A percentile compares a stretch with the other conserved stretches of the same genome.
phyloP scores from a whole-genome alignment of 1,140 invertebrate genomes.

The Nylanderia fulva region DNA sequence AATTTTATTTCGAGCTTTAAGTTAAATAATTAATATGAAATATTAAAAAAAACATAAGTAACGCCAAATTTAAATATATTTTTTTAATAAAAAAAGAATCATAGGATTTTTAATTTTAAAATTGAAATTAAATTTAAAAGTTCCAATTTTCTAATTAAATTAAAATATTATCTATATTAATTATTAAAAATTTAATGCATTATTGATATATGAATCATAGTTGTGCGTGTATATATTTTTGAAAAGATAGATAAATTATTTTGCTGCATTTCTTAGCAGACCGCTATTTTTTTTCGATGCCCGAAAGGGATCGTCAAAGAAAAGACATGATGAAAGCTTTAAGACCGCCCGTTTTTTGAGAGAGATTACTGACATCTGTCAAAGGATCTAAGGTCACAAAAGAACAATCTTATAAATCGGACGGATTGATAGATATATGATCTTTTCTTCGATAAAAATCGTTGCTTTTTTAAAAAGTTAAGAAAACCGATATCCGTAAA shows the following conservation, averaged over 20 bases:
- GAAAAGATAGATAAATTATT: not conserved
- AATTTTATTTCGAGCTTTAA: not conserved
- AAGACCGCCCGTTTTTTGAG: not conserved
- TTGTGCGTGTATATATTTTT: not conserved
- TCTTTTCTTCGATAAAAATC: slow-evolving; percentile 30
- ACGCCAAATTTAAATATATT: not conserved
- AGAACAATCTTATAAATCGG: slow-evolving; percentile 34
- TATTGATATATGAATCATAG: not conserved
- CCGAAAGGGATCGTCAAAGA: not conserved
- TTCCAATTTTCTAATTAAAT: too few species aligned
- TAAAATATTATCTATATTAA: not conserved
- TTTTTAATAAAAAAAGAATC: not conserved
- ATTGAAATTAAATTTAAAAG: not conserved
- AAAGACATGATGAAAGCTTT: not conserved
- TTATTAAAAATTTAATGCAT: not conserved
- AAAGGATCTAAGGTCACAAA: slow-evolving; percentile 39
- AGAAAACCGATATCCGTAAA: slow-evolving; percentile 69
- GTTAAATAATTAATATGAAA: not conserved
- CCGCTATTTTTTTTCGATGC: not conserved
- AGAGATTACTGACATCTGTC: slow-evolving; percentile 27
- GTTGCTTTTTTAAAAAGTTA: slow-evolving; percentile 3
- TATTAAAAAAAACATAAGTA: not conserved
- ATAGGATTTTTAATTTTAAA: not conserved
- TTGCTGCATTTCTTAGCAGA: not conserved
- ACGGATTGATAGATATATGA: slow-evolving; percentile 18